These are phyloP conservation scores for Microtus montanus DNA, from an alignment of 2,113 vertebrate genomes.

Conservation along the genomic window DNA sequence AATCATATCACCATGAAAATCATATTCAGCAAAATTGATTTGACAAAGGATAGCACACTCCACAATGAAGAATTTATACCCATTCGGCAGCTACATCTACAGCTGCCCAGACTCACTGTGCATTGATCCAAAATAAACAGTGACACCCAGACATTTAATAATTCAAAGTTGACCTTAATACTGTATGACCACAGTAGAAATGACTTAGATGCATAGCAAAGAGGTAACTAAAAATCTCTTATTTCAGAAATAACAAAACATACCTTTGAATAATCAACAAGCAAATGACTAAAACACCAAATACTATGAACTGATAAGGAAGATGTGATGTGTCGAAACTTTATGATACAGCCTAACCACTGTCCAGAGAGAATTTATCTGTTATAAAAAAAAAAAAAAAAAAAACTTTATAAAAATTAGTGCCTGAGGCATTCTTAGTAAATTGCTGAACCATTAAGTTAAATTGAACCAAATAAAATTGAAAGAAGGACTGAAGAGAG, in stretches of 20 bases:
- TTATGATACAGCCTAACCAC: not conserved
- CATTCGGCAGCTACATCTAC: not conserved
- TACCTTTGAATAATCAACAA: not conserved
- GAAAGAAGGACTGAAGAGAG: not conserved
- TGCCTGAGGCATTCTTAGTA: not conserved
- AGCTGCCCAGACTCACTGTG: not conserved
- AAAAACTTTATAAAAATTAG: not conserved
- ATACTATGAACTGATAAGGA: not conserved
- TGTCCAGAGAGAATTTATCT: not conserved
- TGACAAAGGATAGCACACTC: not conserved
- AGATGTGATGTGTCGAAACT: not conserved
- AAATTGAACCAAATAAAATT: not conserved
- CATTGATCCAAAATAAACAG: not conserved
- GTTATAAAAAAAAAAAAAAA: not conserved
- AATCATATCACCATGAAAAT: not conserved
- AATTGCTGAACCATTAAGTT: not conserved
- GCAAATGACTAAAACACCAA: not conserved
- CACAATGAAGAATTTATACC: not conserved
- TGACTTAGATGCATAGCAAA: not conserved
- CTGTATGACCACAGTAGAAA: not conserved
- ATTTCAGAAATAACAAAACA: not conserved
- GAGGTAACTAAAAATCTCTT: not conserved
- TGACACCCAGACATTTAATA: not conserved
- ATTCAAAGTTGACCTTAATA: not conserved
- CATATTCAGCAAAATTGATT: not conserved